Conservation (phyloP, 2,888 invertebrate species). For the Amphipoea oculea region DNA sequence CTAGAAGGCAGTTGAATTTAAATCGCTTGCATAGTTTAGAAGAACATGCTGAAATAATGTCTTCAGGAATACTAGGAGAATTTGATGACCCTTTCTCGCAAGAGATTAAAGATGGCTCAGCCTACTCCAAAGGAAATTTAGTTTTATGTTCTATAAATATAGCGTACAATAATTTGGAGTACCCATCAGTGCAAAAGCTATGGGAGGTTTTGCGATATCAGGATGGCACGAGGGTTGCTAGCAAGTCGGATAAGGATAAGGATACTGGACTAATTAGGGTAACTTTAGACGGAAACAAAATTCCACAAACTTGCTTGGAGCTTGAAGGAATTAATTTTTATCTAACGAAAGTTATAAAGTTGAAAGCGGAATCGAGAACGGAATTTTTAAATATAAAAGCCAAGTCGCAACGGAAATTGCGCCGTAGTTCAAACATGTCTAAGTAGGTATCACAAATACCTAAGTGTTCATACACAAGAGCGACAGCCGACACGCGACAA, state of each 20-base stretch:
- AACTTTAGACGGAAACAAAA: conserved; percentile 74
- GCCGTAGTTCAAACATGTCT: background rate
- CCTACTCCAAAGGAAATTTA: conserved; percentile 74
- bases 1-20: background rate
- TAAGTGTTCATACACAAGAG: too few relatives aligned
- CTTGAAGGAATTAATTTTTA: conserved; percentile 65
- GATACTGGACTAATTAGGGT: conserved; percentile 74
- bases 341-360: conserved; percentile 58
- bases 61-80: conserved; percentile 65
- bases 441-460: too few relatives aligned
- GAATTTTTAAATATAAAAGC: background rate
- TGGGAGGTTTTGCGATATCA: conserved; percentile 75
- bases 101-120: conserved; percentile 52
- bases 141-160: conserved; percentile 77
- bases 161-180: conserved; percentile 74
- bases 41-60: conserved; percentile 59
- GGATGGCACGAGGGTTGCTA: conserved; percentile 30
- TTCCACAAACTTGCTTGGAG: conserved; percentile 70
- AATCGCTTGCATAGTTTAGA: background rate
- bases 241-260: conserved; percentile 5
- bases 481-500: too few relatives aligned
- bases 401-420: background rate
- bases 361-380: conserved; percentile 24
- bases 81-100: conserved; percentile 69
- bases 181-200: conserved; percentile 67